Percentiles rank a stretch among this genome's conserved stretches.
Conservation (phyloP, 30 jellyfish, hydroid and myxozoan genomes). For the Chrysaora quinquecirrha region DNA sequence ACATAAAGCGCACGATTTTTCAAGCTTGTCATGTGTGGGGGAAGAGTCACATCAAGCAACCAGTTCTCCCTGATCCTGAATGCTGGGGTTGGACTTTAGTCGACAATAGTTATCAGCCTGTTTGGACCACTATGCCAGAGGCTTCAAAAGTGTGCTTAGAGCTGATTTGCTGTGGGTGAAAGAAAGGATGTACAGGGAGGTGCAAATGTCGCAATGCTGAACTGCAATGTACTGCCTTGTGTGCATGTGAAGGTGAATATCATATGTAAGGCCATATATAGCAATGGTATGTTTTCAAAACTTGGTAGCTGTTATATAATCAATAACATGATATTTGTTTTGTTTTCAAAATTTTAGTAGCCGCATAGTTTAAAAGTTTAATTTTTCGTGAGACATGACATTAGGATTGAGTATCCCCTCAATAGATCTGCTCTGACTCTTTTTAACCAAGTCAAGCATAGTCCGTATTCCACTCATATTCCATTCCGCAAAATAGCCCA, state of each 20-base stretch:
- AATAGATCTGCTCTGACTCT: neutral
- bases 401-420: neutral
- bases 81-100: slow-evolving; percentile 29
- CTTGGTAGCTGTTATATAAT: neutral
- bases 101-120: slow-evolving; percentile 2
- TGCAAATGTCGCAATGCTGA: slow-evolving; percentile 24
- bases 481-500: slow-evolving; percentile 28
- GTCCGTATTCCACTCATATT: slow-evolving; percentile 1
- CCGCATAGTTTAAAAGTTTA: neutral
- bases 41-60: slow-evolving; percentile 10
- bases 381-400: neutral
- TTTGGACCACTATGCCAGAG: slow-evolving; percentile 46
- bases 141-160: slow-evolving; percentile 35
- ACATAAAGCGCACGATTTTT: slow-evolving; percentile 23
- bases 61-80: slow-evolving; percentile 40
- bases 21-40: slow-evolving; percentile 49
- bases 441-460: neutral
- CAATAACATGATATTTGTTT: neutral
- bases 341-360: neutral
- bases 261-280: neutral
- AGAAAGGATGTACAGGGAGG: slow-evolving; percentile 34
- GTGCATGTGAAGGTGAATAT: slow-evolving; percentile 20
- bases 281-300: slow-evolving; percentile 1
- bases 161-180: slow-evolving; percentile 30
- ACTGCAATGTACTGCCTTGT: slow-evolving; percentile 32